These are phyloP conservation scores for Channa maculata DNA, from an alignment of 2,113 vertebrate genomes.

Conservation along the genomic window DNA sequence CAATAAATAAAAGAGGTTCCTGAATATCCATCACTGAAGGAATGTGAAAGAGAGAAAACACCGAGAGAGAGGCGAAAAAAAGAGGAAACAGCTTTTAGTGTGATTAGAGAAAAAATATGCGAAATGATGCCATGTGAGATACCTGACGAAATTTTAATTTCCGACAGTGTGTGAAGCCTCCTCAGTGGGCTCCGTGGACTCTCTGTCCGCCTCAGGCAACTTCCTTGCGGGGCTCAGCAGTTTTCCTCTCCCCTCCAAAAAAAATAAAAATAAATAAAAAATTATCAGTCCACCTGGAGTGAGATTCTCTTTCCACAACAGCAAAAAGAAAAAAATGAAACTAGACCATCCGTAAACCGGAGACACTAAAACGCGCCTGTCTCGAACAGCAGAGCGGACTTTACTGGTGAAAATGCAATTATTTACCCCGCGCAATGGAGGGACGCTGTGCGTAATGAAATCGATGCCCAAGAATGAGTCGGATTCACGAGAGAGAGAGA, in stretches of 20 bases:
- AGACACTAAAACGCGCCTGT: slow-evolving; percentile 5
- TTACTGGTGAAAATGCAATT: slow-evolving; percentile 13
- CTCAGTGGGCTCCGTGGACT: slow-evolving; percentile 57
- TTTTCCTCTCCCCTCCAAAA: slow-evolving; percentile 29
- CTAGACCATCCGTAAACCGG: slow-evolving; percentile 12
- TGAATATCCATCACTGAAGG: slow-evolving; percentile 20
- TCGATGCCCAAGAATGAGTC: slow-evolving; percentile 63
- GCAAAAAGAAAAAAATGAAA: slow-evolving; percentile 18
- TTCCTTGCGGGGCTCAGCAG: slow-evolving; percentile 81
- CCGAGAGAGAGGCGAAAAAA: neutral
- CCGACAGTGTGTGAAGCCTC: slow-evolving; percentile 30
- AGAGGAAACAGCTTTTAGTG: slow-evolving; percentile 1
- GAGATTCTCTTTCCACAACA: slow-evolving; percentile 11
- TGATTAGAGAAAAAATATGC: neutral
- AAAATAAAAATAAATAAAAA: no score
- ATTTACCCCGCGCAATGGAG: slow-evolving; percentile 37
- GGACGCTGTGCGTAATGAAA: slow-evolving; percentile 59
- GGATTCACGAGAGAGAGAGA: slow-evolving; percentile 8
- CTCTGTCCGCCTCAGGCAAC: slow-evolving; percentile 72
- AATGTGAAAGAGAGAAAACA: slow-evolving; percentile 41
- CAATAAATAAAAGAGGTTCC: slow-evolving; percentile 6
- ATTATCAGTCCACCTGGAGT: slow-evolving; percentile 33
- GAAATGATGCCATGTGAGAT: slow-evolving; percentile 16
- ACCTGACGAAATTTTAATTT: slow-evolving; percentile 49
- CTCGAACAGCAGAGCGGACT: slow-evolving; percentile 27